These are phyloP conservation scores for Aphrophora alni DNA, from an alignment of 2,888 invertebrate genomes.

Conservation along the genomic window DNA sequence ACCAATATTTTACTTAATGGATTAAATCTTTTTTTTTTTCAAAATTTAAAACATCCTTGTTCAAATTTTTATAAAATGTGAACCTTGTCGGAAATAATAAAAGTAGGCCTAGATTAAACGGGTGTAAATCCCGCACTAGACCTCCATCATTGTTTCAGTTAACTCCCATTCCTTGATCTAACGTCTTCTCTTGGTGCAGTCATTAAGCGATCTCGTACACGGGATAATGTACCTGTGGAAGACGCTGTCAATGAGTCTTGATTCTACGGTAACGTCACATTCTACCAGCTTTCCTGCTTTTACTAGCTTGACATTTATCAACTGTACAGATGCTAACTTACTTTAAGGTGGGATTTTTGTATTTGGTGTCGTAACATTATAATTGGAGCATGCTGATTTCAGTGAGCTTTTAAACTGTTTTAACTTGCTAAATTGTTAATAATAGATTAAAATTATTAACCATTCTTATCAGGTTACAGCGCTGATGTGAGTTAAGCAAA, in stretches of 20 bases:
- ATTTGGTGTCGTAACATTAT: constrained; percentile 2
- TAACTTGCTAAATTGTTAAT: too few species aligned
- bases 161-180: constrained; percentile 6
- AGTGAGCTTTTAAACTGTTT: neutral
- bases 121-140: constrained; percentile 26
- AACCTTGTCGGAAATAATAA: neutral
- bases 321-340: neutral
- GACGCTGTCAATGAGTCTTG: constrained; percentile 52
- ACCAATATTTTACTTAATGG: too few species aligned
- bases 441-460: too few species aligned
- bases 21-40: too few species aligned
- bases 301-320: constrained; percentile 43
- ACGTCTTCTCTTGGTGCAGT: constrained; percentile 46
- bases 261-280: constrained; percentile 11
- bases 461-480: too few species aligned
- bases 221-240: constrained; percentile 66
- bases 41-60: too few species aligned
- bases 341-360: constrained; percentile 4
- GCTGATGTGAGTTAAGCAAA: too few species aligned
- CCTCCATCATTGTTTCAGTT: constrained; percentile 23
- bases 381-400: neutral
- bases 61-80: too few species aligned
- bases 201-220: constrained; percentile 81
- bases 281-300: constrained; percentile 38
- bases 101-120: neutral